Evolutionary conservation across 2,113 vertebrate genomes (phyloP), one percentile per base, ranked within the genome.

Genomic region (Pteruthius melanotis): DNA sequence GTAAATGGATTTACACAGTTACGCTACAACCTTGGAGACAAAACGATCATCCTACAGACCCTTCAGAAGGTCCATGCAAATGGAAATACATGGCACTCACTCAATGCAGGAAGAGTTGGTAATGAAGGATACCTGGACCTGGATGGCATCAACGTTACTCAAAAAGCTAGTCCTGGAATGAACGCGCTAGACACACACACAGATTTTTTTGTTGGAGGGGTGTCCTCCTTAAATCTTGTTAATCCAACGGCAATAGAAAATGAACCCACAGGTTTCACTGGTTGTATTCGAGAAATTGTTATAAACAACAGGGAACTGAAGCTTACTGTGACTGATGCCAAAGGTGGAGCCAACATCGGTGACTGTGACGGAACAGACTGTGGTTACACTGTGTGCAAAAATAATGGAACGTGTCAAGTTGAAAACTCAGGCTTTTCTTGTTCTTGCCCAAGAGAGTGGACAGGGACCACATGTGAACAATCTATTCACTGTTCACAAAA

Each of bases 341-440:
- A 98, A 37, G 91, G 79, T 11, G 98, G 98, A 27, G 98, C 98
- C 40, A 98, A 99, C 5, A 69, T 99, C 12, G 98, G 98, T 1
- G 99, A 99, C 94, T 99, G 98, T 93, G 99, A 99, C 0, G 98
- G 98, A 65, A 99, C 98, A 3, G 80, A 87, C 0, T 99, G 99
- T 23, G 98, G 99, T 37, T 99, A 98, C 45, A 94, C 95, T 10
- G 98, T 98, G n/a, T 99, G 99, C 94, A 97, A 88, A 94, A 98
- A 99, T 11, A 87, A 96, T 3, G 98, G 98, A 35, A 96, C 81
- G 7, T 99, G 98, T 87, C 71, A 49, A 42, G 71, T 97, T 53
- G 75, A 89, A 24, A 94, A 95, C 23, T 69, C 74, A 1, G 86
- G 94, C 35, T 98, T 98, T 92, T 94, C 65, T 52, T 99, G 99